These are phyloP conservation scores for Zygothrica quintamaculata DNA, from an alignment of 2,888 invertebrate species.

Conservation along the genomic window DNA sequence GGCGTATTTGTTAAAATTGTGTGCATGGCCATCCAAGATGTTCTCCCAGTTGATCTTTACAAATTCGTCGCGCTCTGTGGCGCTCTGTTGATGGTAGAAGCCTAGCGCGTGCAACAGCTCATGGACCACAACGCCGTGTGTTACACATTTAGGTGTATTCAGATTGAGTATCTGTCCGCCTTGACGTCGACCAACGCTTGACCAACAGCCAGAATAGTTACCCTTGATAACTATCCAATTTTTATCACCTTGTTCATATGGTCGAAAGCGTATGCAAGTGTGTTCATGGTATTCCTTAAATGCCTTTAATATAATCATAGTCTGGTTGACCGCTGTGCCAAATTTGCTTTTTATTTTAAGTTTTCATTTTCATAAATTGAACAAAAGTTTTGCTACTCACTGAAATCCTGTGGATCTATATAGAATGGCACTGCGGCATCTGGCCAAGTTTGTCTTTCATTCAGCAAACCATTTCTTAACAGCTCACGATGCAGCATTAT, in stretches of 20 bases:
- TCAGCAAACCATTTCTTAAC: slow-evolving; percentile 84
- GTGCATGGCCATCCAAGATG: slow-evolving; percentile 85
- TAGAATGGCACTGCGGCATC: slow-evolving; percentile 86
- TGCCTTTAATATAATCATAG: slow-evolving; percentile 86
- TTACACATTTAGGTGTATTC: slow-evolving; percentile 86
- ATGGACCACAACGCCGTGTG: slow-evolving; percentile 89
- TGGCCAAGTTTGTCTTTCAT: slow-evolving; percentile 85
- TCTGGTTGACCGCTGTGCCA: slow-evolving; percentile 83
- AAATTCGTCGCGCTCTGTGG: slow-evolving; percentile 90
- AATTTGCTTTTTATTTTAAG: slow-evolving; percentile 26
- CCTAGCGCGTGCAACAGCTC: slow-evolving; percentile 92
- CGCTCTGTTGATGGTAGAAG: slow-evolving; percentile 93
- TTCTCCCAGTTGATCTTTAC: slow-evolving; percentile 91
- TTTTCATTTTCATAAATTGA: slow-evolving; percentile 16
- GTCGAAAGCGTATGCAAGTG: slow-evolving; percentile 88
- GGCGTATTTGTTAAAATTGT: slow-evolving; percentile 88
- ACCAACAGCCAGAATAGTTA: slow-evolving; percentile 87
- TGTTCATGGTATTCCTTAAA: slow-evolving; percentile 87
- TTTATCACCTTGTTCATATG: slow-evolving; percentile 86
- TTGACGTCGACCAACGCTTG: slow-evolving; percentile 87
- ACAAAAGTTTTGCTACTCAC: slow-evolving; percentile 81
- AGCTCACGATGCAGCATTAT: slow-evolving; percentile 85
- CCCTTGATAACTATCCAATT: slow-evolving; percentile 87
- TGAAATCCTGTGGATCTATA: slow-evolving; percentile 86
- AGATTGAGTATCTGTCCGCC: slow-evolving; percentile 87